Conservation (phyloP, 2,797 vertebrate species). For the Clamator glandarius region DNA sequence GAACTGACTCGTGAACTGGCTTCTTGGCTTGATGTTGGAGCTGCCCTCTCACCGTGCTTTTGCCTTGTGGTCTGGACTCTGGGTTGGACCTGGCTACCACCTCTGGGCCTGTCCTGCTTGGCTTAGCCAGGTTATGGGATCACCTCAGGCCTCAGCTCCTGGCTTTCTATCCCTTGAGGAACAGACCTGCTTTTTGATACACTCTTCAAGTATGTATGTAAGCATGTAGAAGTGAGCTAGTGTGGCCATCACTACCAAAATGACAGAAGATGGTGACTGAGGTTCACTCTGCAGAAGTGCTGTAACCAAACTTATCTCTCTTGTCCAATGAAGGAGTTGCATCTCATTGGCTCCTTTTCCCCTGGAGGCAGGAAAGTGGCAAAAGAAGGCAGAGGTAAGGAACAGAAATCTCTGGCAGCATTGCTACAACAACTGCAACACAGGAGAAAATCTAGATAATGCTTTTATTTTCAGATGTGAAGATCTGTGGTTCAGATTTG, state of each 20-base stretch:
- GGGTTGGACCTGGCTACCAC: neutral
- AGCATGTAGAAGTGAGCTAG: neutral
- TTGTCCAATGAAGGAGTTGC: neutral
- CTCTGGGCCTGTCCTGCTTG: neutral
- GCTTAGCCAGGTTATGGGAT: neutral
- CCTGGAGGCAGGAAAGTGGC: neutral
- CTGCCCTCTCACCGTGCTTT: neutral
- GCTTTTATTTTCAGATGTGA: conserved; percentile 14
- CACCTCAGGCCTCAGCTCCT: neutral
- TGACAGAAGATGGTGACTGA: neutral
- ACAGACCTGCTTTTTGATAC: neutral
- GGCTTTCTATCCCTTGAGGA: neutral
- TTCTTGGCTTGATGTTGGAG: neutral
- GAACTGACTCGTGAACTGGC: neutral
- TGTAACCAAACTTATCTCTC: neutral
- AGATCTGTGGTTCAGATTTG: conserved; percentile 40
- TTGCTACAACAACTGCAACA: neutral
- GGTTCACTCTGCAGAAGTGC: neutral
- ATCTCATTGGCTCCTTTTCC: neutral
- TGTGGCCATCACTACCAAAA: neutral
- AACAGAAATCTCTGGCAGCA: neutral
- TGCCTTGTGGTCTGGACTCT: neutral
- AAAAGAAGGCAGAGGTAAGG: neutral
- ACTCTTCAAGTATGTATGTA: neutral
- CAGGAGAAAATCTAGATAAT: conserved; percentile 24